Base-by-base conservation (phyloP, 2,888 invertebrate species). In the Calliphora vomitoria region DNA sequence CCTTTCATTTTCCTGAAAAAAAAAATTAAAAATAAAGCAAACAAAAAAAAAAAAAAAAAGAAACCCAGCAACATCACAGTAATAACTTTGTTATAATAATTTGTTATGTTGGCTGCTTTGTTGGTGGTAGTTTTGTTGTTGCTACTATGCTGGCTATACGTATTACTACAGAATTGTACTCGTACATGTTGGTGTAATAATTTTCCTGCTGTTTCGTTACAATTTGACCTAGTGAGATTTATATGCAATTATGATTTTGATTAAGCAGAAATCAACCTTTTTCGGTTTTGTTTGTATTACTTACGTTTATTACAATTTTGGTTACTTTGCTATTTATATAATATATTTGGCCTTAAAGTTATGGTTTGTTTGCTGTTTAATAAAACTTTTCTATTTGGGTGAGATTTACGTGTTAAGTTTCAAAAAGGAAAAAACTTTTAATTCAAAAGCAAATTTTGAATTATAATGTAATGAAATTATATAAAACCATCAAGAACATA, bases 181-280 rank as follows among this genome's bases (percentile, higher is more conserved):
- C 35, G 5, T 69, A 60, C 8, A 18, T 31, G 18, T 69, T 69
- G 20, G 47, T n/a, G 8, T 41, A 81, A 74, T 18, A 64, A 44
- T 31, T 66, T 53, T 64, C 47, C 13, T 58, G 58, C 25, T 75
- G 75, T 76, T 81, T 75, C 38, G 3, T 47, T 55, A 41, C 55
- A 66, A 72, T 85, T 76, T 83, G 74, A 82, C 84, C 81, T 53
- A 81, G 25, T 78, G 74, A 84, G 81, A 84, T 87, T 82, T 87
- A 87, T 87, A 74, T 84, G 81, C 87, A 87, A 87, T 87, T 87
- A 84, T 74, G 78, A 78, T 66, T 87, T 78, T 87, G 84, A 87
- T 87, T 87, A 87, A 84, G 78, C 72, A 78, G 78, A 81, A 81
- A 78, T 53, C 78, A 74, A 78, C 53, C 53, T 72, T 82, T 64